phyloP scores from a whole-genome alignment of 2,113 vertebrate species.

The Protomyctophum bolini region DNA sequence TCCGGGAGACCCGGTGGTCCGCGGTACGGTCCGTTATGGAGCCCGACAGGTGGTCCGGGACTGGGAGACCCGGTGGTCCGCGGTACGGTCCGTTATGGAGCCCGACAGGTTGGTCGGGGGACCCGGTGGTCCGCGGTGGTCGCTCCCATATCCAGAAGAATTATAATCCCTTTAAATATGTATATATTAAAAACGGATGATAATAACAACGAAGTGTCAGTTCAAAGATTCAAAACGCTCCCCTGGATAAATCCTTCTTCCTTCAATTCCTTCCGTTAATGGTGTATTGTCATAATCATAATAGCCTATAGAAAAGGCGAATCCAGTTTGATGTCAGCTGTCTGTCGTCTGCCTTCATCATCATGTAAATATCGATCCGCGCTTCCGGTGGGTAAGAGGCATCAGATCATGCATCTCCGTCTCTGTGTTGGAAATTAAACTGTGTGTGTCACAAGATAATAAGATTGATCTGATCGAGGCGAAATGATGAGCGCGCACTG shows the following conservation, averaged over 20 bases:
- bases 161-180: no score
- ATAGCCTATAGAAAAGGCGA: constrained; percentile 11
- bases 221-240: background rate
- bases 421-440: constrained; percentile 40
- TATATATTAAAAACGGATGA: background rate
- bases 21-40: no score
- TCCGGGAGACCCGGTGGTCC: no score
- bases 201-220: background rate
- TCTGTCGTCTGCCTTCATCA: constrained; percentile 18
- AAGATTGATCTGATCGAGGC: background rate
- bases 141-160: constrained; percentile 55
- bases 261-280: no score
- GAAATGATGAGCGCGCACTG: background rate
- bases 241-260: background rate
- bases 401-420: no score
- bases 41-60: no score
- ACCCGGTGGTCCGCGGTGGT: constrained; percentile 52
- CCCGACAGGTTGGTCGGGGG: constrained; percentile 46
- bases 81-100: constrained; percentile 74
- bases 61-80: background rate
- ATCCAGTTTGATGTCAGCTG: constrained; percentile 37
- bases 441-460: constrained; percentile 53
- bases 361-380: constrained; percentile 61
- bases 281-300: constrained; percentile 30
- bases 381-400: constrained; percentile 64